Base-by-base conservation (phyloP, 2,888 invertebrate species). In the Cerastis rubricosa region DNA sequence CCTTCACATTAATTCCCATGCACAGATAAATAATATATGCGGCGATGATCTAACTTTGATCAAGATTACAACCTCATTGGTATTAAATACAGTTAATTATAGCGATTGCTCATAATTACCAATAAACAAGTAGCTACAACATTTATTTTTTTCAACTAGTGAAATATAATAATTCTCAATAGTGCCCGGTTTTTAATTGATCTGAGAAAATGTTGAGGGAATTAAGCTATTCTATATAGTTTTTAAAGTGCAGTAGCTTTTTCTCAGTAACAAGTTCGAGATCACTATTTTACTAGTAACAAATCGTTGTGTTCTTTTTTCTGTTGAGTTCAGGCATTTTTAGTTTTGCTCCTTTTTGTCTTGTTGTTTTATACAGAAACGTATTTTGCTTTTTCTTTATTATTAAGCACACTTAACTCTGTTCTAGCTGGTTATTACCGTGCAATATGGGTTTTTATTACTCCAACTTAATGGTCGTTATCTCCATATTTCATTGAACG, bases 11-110 rank as follows among this genome's bases (percentile, higher is more conserved):
- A 86, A 89, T 92, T 91, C 91, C 93, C 93, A 93, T 91, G 89
- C 89, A 88, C 80, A 88, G 86, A 84, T 86, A 81, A 84, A 69
- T 77, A 77, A 84, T 87, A 87, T 85, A 90, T 78, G 81, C 85
- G 84, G 85, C 88, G 92, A 91, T 94, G 93, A 93, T 90, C 90
- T 93, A 93, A 94, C 88, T 84, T 81, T 65, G 87, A 91, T 90
- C 89, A 89, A 89, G 90, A 91, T 90, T 90, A 91, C 85, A 81
- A 89, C 83, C 91, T 91, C 90, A 90, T 90, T 91, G 88, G 88
- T 91, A 91, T 90, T 89, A 91, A 88, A 90, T 90, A 91, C 80
- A 86, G 81, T 91, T 91, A 91, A 92, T 93, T 93, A 91, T 89
- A 93, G 88, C 87, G 87, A 88, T 91, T 92, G 90, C 89, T 90